phyloP scores from a whole-genome alignment of 1,140 invertebrate genomes.

The Zaprionus ornatus region DNA sequence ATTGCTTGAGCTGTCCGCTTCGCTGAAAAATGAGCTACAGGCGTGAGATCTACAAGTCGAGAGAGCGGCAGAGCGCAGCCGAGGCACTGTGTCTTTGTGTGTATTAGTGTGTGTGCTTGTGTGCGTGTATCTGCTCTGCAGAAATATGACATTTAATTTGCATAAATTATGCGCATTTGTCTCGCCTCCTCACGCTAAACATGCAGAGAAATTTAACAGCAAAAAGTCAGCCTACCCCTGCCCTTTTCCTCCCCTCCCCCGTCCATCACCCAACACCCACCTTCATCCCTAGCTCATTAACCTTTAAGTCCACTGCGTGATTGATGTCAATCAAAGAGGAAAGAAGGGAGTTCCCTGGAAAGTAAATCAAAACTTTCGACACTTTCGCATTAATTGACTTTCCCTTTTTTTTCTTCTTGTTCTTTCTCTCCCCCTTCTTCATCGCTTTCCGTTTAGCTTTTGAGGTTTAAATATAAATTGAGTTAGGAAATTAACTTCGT shows the following conservation, averaged over 20 bases:
- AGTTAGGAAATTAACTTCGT: conserved; percentile 45
- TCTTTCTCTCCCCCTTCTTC: neutral
- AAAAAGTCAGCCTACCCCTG: neutral
- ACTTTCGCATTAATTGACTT: conserved; percentile 53
- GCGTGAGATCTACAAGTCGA: conserved; percentile 16
- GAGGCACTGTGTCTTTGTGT: neutral
- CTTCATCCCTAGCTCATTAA: conserved; percentile 13
- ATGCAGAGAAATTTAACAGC: neutral
- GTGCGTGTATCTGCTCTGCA: conserved; percentile 33
- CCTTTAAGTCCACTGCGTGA: conserved; percentile 12
- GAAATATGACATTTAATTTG: conserved; percentile 57
- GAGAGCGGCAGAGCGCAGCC: neutral
- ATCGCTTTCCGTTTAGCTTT: neutral
- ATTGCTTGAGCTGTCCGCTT: conserved; percentile 47
- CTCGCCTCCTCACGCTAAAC: neutral
- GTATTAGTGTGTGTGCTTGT: conserved; percentile 5
- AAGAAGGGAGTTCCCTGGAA: neutral
- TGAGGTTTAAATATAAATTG: conserved; percentile 38
- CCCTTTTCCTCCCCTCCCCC: neutral
- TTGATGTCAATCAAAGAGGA: conserved; percentile 47
- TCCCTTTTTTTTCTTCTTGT: conserved; percentile 11
- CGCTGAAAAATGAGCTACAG: conserved; percentile 57
- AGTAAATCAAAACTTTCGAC: conserved; percentile 56
- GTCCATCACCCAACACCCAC: neutral
- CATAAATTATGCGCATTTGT: conserved; percentile 48